phyloP scores from a whole-genome alignment of 1,140 invertebrate genomes.

The Parasteatoda tepidariorum region DNA sequence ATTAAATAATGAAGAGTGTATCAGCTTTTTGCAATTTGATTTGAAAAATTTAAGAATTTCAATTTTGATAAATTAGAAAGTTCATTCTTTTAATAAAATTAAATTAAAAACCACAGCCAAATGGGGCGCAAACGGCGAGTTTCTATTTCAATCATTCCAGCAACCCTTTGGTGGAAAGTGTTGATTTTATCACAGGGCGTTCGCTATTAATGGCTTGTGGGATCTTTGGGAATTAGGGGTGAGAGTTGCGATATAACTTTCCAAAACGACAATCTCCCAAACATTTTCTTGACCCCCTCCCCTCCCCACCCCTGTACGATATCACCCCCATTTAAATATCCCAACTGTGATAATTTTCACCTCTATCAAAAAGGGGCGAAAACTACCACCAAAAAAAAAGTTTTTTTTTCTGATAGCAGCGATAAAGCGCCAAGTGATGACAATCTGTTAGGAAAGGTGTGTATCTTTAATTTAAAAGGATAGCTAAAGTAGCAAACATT shows the following conservation, averaged over 20 bases:
- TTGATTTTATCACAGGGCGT: conserved; percentile 54
- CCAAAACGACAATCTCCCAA: conserved; percentile 43
- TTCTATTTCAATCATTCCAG: not conserved
- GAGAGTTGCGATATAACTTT: conserved; percentile 46
- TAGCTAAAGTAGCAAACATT: not conserved
- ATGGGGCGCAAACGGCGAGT: not conserved
- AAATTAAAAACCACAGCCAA: not conserved
- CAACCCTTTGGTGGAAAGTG: conserved; percentile 47
- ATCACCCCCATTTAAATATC: conserved; percentile 59
- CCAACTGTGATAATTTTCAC: conserved; percentile 30
- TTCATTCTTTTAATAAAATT: too few relatives aligned
- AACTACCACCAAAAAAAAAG: too few relatives aligned
- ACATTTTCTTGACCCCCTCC: conserved; percentile 39
- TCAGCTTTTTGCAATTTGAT: too few relatives aligned
- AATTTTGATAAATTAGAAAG: too few relatives aligned
- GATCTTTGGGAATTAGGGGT: conserved; percentile 59
- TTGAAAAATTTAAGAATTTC: too few relatives aligned
- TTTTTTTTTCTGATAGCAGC: conserved; percentile 10
- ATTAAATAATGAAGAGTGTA: too few relatives aligned
- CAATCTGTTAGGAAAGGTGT: conserved; percentile 34
- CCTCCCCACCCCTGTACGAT: conserved; percentile 19
- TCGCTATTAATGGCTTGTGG: conserved; percentile 54
- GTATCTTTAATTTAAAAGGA: conserved; percentile 47
- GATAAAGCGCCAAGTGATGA: conserved; percentile 47
- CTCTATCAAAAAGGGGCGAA: not conserved